A percentile compares a stretch with the other conserved stretches of the same genome.
These are phyloP conservation scores for Paramacrobiotus metropolitanus DNA, from an alignment of 1,140 invertebrate species.

Conservation along the genomic window DNA sequence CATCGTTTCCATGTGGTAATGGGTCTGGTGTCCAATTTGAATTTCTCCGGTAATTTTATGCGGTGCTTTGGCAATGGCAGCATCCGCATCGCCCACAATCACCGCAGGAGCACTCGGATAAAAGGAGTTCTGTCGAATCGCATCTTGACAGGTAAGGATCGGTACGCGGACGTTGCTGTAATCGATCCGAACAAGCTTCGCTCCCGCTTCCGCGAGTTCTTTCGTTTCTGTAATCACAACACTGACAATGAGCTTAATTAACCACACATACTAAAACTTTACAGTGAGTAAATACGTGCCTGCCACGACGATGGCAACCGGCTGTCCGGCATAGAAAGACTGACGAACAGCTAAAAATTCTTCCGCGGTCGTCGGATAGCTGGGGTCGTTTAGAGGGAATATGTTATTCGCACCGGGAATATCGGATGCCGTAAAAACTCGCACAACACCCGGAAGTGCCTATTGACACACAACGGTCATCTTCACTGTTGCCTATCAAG, in stretches of 20 bases:
- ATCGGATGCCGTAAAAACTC: slow-evolving; percentile 42
- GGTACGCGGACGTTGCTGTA: slow-evolving; percentile 31
- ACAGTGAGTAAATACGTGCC: slow-evolving; percentile 6
- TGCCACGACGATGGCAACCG: slow-evolving; percentile 43
- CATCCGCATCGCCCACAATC: slow-evolving; percentile 6
- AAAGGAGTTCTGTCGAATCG: slow-evolving; percentile 23
- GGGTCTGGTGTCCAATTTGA: slow-evolving; percentile 16
- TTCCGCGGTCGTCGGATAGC: no score
- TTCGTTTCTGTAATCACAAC: no score
- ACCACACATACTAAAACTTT: background rate
- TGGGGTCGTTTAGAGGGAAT: background rate
- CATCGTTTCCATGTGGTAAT: no score
- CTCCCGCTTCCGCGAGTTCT: slow-evolving; percentile 33
- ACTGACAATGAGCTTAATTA: slow-evolving; percentile 18
- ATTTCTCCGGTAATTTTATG: slow-evolving; percentile 14
- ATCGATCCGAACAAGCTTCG: slow-evolving; percentile 36
- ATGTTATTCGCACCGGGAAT: slow-evolving; percentile 40
- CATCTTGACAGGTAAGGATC: slow-evolving; percentile 36
- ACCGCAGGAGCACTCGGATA: background rate
- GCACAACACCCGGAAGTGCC: slow-evolving; percentile 37
- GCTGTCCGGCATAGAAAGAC: slow-evolving; percentile 32
- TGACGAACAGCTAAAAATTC: slow-evolving; percentile 6
- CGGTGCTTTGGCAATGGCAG: background rate
- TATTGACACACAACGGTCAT: no score
- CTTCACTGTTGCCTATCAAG: no score